phyloP scores from a whole-genome alignment of 2,113 vertebrate species.

The Antechinus flavipes region DNA sequence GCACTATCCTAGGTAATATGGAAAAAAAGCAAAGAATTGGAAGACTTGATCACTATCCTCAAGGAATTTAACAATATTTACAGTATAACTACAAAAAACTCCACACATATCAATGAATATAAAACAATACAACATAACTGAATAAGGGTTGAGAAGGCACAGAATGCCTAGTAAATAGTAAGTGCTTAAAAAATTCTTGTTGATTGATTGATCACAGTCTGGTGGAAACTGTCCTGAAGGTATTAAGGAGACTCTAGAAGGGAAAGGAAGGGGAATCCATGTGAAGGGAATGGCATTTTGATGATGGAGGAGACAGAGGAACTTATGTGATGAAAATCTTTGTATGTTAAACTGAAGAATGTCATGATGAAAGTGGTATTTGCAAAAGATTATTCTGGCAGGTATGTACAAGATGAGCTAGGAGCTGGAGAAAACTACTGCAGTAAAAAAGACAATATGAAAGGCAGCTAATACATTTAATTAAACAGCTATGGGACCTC shows the following conservation, averaged over 20 bases:
- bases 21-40: not conserved
- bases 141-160: not conserved
- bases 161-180: not conserved
- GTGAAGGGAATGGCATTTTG: conserved; percentile 10
- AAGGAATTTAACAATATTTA: conserved; percentile 1
- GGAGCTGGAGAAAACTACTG: not conserved
- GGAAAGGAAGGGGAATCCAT: not conserved
- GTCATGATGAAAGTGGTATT: conserved; percentile 3
- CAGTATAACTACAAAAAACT: conserved; percentile 12
- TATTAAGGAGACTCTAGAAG: not conserved
- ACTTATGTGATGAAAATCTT: not conserved
- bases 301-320: conserved; percentile 8
- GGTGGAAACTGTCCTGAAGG: not conserved
- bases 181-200: not conserved
- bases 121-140: not conserved
- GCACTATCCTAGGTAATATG: not conserved
- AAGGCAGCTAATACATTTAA: not conserved
- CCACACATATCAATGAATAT: conserved; percentile 3
- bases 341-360: conserved; percentile 35
- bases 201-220: not conserved
- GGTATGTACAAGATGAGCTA: not conserved
- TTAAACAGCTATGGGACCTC: not conserved
- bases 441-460: not conserved
- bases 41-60: conserved; percentile 41
- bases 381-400: conserved; percentile 9